A percentile compares a stretch with the other conserved stretches of the same genome.
Conservation (phyloP, 2,888 invertebrate species). For the Andrena praecox region DNA sequence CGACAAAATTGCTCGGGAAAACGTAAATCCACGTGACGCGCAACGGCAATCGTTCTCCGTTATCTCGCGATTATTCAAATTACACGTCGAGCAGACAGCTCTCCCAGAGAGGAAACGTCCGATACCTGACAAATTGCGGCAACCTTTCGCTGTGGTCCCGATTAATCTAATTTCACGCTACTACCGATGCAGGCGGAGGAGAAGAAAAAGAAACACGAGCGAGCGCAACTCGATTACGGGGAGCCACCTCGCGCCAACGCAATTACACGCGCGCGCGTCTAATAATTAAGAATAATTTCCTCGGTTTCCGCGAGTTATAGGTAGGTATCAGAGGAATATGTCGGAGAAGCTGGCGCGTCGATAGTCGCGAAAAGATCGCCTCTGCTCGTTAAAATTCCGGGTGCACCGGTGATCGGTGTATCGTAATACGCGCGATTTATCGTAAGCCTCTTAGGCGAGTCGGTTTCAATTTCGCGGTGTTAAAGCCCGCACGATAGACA, state of each 20-base stretch:
- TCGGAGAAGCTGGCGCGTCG: neutral
- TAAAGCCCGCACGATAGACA: slow-evolving; percentile 28
- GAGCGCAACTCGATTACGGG: slow-evolving; percentile 22
- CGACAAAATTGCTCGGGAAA: neutral
- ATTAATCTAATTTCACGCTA: slow-evolving; percentile 19
- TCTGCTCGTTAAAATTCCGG: slow-evolving; percentile 52
- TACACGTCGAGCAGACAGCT: slow-evolving; percentile 9
- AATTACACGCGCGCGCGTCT: slow-evolving; percentile 6
- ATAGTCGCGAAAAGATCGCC: neutral
- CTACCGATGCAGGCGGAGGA: neutral
- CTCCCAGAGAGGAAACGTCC: slow-evolving; percentile 14
- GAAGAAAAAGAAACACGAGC: neutral
- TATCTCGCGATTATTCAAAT: slow-evolving; percentile 44
- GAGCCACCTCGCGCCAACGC: neutral
- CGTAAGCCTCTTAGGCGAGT: slow-evolving; percentile 42
- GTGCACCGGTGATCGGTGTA: slow-evolving; percentile 9
- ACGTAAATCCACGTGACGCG: neutral
- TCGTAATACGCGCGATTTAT: slow-evolving; percentile 51
- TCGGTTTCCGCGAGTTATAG: slow-evolving; percentile 19
- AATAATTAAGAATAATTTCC: slow-evolving; percentile 38
- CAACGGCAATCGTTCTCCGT: slow-evolving; percentile 9
- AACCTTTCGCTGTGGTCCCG: slow-evolving; percentile 5
- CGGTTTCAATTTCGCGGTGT: slow-evolving; percentile 47
- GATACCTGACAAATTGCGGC: slow-evolving; percentile 39
- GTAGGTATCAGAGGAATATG: neutral